phyloP scores from a whole-genome alignment of 2,888 invertebrate species.

The Lasiommata megera region DNA sequence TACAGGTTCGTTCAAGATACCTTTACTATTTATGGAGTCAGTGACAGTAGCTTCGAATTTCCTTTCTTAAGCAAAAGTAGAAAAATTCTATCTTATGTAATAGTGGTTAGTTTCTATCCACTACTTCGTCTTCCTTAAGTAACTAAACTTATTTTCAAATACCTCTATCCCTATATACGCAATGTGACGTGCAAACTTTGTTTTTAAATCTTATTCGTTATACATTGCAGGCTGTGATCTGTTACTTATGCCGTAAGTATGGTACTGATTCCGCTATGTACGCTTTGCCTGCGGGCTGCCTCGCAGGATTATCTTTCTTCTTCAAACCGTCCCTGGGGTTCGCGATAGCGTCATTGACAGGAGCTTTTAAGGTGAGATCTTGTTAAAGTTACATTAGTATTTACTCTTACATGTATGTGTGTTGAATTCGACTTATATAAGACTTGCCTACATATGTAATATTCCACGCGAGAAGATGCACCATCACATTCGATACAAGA shows the following conservation, averaged over 20 bases:
- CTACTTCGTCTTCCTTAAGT: constrained; percentile 12
- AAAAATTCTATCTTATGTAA: constrained; percentile 6
- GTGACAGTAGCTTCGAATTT: too few species aligned
- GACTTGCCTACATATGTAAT: too few species aligned
- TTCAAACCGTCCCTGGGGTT: constrained; percentile 76
- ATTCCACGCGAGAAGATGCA: too few species aligned
- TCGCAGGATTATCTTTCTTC: constrained; percentile 76
- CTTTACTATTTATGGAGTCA: too few species aligned
- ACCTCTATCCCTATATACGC: background rate
- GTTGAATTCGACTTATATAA: constrained; percentile 2
- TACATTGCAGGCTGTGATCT: constrained; percentile 69
- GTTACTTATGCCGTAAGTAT: constrained; percentile 64
- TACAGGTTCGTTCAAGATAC: too few species aligned
- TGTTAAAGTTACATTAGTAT: constrained; percentile 16
- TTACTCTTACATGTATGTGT: constrained; percentile 4
- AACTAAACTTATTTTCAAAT: constrained; percentile 17
- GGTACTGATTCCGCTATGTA: constrained; percentile 66
- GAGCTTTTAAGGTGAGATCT: constrained; percentile 69
- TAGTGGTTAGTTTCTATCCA: constrained; percentile 1
- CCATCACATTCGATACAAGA: too few species aligned
- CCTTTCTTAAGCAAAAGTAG: background rate
- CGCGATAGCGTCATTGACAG: constrained; percentile 73
- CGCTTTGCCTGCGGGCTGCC: constrained; percentile 76
- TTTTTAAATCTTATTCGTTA: constrained; percentile 1
- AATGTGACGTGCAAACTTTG: background rate